Percentiles rank a stretch among this genome's conserved stretches.
Evolutionary conservation across 2,888 invertebrate genomes (phyloP).

Genomic region (Torymus aiolomorphi): DNA sequence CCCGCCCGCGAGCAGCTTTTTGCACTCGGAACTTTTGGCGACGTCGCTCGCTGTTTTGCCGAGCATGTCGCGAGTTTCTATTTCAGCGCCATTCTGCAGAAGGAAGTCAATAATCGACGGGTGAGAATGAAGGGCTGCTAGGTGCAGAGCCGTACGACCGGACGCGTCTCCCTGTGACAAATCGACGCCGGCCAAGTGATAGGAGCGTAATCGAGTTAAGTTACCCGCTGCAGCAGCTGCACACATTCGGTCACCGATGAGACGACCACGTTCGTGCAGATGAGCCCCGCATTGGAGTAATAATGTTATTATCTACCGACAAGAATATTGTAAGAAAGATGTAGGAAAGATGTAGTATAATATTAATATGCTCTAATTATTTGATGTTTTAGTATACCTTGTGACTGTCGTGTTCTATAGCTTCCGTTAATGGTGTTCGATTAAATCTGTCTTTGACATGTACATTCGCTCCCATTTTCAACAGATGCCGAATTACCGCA

Average conservation of each 20-base stretch:
- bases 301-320: constrained; percentile 78
- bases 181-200: constrained; percentile 83
- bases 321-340: constrained; percentile 16
- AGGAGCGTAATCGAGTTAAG: constrained; percentile 79
- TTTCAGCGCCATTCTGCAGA: constrained; percentile 75
- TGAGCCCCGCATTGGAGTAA: constrained; percentile 87
- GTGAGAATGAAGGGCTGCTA: constrained; percentile 80
- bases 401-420: constrained; percentile 81
- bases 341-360: neutral
- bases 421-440: constrained; percentile 84
- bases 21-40: constrained; percentile 68
- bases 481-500: constrained; percentile 83
- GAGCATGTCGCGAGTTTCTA: constrained; percentile 76
- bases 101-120: constrained; percentile 77
- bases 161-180: constrained; percentile 80
- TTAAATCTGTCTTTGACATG: constrained; percentile 86
- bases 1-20: neutral
- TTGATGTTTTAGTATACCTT: constrained; percentile 68
- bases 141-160: constrained; percentile 83
- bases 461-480: constrained; percentile 88
- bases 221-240: constrained; percentile 81
- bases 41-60: constrained; percentile 79
- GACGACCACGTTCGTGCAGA: constrained; percentile 78
- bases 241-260: constrained; percentile 83
- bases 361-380: constrained; percentile 1